Evolutionary conservation across 2,888 invertebrate species (phyloP).

Genomic region (Rhagium mordax): DNA sequence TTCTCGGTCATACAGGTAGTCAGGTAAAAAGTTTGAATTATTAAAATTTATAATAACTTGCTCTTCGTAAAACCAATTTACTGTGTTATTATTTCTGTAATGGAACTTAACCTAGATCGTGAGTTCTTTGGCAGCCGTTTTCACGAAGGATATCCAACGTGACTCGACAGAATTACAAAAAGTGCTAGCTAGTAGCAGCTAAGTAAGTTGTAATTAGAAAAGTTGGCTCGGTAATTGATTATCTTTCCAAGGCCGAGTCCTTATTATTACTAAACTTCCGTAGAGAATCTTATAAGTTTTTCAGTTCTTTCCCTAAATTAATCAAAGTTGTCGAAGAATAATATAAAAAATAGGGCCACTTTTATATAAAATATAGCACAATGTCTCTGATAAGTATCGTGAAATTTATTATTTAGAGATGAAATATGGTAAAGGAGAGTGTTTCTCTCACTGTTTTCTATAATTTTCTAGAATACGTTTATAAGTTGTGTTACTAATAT

Average conservation of each 20-base stretch:
- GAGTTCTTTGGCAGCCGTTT: slow-evolving; percentile 12
- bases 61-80: background rate
- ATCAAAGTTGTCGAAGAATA: slow-evolving; percentile 25
- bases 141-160: slow-evolving; percentile 22
- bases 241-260: slow-evolving; percentile 35
- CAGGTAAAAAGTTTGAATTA: no score
- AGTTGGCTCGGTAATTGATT: slow-evolving; percentile 36
- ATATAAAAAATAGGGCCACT: slow-evolving; percentile 7
- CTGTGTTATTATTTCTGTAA: slow-evolving; percentile 17
- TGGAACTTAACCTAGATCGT: slow-evolving; percentile 13
- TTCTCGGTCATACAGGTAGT: no score
- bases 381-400: background rate
- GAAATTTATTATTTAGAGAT: background rate
- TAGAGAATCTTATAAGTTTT: slow-evolving; percentile 31
- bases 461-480: no score
- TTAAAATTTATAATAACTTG: background rate
- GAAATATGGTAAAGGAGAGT: no score
- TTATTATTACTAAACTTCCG: slow-evolving; percentile 34
- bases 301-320: slow-evolving; percentile 9
- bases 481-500: no score
- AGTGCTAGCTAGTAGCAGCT: slow-evolving; percentile 33
- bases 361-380: slow-evolving; percentile 3
- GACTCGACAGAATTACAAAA: slow-evolving; percentile 32
- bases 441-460: no score
- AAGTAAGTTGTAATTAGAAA: slow-evolving; percentile 38